Conservation (phyloP, 1,140 invertebrate genomes). For the Dryas iulia region DNA sequence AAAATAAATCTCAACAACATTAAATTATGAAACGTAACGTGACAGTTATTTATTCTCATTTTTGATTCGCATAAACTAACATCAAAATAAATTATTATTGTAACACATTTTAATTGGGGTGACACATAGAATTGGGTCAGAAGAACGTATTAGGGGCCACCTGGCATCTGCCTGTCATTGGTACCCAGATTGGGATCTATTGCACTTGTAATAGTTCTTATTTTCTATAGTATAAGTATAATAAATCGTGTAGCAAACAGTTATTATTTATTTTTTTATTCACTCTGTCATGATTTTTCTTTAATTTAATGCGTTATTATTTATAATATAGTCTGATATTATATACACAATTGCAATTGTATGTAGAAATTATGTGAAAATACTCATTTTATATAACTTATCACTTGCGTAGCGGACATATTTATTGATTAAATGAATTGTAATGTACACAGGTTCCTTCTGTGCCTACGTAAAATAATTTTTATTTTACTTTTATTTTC, state of each 20-base stretch:
- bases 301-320: too few species aligned
- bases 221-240: background rate
- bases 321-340: too few species aligned
- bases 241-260: background rate
- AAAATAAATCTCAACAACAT: background rate
- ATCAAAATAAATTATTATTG: conserved; percentile 40
- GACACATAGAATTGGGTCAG: conserved; percentile 40
- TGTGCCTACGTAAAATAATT: too few species aligned
- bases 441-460: too few species aligned
- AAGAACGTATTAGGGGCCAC: conserved; percentile 44
- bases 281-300: background rate
- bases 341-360: too few species aligned
- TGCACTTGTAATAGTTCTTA: background rate
- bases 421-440: too few species aligned
- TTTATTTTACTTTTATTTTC: too few species aligned
- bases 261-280: background rate
- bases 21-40: background rate
- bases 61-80: conserved; percentile 25
- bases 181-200: conserved; percentile 9
- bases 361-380: too few species aligned
- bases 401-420: too few species aligned
- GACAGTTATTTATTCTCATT: conserved; percentile 3
- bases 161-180: conserved; percentile 52
- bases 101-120: conserved; percentile 42
- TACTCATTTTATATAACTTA: too few species aligned